Base-by-base conservation (phyloP, 2,797 vertebrate species). In the Cynodonichthys magdalenae region DNA sequence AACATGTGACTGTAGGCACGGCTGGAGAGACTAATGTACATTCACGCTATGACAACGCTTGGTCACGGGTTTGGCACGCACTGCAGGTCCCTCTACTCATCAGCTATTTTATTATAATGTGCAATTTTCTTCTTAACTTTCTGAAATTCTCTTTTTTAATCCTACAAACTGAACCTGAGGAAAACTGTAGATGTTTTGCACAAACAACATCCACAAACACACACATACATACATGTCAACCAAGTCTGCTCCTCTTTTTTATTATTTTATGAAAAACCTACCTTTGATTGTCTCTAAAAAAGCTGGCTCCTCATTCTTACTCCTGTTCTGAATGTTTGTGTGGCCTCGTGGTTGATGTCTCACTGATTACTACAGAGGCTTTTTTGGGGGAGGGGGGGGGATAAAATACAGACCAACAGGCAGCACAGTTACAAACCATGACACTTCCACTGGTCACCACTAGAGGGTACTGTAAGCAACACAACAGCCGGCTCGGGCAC, bases 401-500 rank as follows among this genome's bases (percentile, higher is more conserved):
- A 15, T 29, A 46, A 19, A 58, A 31, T 6, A 1, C 44, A 58
- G 27, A 78, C 55, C 83, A 80, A 86, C 69, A 83, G 86, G 85
- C 79, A 59, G 83, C 80, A 91, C 88, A 74, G 71, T 75, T 80
- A 89, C 86, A 86, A 88, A 79, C 75, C 74, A 87, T 91, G 92
- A 90, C 86, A 86, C 72, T 80, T 91, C 84, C 90, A 92, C 91
- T 90, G 85, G 79, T 88, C 86, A 92, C 75, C 92, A 93, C 92
- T 92, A 93, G 92, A 92, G 91, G 90, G 91, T 90, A 93, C 91
- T 91, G 87, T 87, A 92, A 92, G 90, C 92, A 93, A 93, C 90
- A 94, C 90, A 42, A 93, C 84, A 88, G 90, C 89, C 93, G 91
- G 90, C 92, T 89, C 36, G 82, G 74, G 87, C 89, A 90, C 86